Base-by-base conservation (phyloP, 2,113 vertebrate species). In the Oriolus oriolus region DNA sequence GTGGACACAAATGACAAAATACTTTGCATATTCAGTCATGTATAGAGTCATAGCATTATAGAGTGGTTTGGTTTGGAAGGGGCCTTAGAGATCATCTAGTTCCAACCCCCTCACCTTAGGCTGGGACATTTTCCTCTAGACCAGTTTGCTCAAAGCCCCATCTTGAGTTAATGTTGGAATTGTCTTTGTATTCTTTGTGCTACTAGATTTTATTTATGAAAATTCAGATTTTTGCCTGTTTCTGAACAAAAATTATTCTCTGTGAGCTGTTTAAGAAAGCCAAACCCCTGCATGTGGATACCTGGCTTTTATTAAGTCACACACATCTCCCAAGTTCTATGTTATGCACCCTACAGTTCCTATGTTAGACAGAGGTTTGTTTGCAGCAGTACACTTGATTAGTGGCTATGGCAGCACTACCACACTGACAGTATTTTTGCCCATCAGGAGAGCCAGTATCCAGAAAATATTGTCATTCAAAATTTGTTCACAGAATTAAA, bases 31-130 rank as follows among this genome's bases (percentile, higher is more conserved):
- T 44, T 89, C 65, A 64, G 27, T 84, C 9, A 52, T 49, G 57
- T 94, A 8, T 33, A 37, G 56, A 56, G 14, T 78, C 23, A 16
- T 13, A 63, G 26, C 19, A 16, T 61, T 47, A n/a, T 9, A 47
- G 63, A 69, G 22, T 70, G 56, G 6, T 61, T 83, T 63, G 30
- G 22, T 28, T 54, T 77, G 35, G 41, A 74, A 59, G 16, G 15
- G 31, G 16, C 41, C 13, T 49, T 56, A 70, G 63, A 56, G 26
- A 49, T 69, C 31, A 20, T 35, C 22, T 70, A 20, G 19, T 49
- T 63, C 35, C 47, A 54, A 4, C 2, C 2, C 24, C 5, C 26
- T 10, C 1, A 9, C 5, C 35, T 8, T 27, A 4, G 41, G 23
- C 17, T 35, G 24, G 39, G 9, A 41, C 9, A 45, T n/a, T 75